phyloP scores from a whole-genome alignment of 2,113 vertebrate genomes.

The Phycodurus eques region DNA sequence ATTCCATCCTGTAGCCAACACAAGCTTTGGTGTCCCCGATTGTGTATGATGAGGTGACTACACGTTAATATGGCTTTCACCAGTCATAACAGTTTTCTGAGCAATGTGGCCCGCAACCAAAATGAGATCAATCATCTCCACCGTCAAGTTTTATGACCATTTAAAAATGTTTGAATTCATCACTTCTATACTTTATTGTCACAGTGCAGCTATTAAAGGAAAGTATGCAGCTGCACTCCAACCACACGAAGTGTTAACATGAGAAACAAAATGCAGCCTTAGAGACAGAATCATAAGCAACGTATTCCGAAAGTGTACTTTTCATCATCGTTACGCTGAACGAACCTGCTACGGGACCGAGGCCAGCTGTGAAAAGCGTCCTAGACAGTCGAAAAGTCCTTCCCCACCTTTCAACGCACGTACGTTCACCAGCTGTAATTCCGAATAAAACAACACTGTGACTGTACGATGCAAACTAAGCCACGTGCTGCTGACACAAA shows the following conservation, averaged over 20 bases:
- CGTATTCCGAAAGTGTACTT: background rate
- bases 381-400: background rate
- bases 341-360: constrained; percentile 14
- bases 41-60: too few relatives aligned
- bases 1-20: background rate
- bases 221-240: too few relatives aligned
- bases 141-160: too few relatives aligned
- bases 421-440: background rate
- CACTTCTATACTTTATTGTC: too few relatives aligned
- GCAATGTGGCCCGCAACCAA: too few relatives aligned
- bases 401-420: background rate
- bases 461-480: background rate
- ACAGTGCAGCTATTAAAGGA: too few relatives aligned
- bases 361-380: background rate
- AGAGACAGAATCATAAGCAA: background rate
- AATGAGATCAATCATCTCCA: too few relatives aligned
- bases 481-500: background rate
- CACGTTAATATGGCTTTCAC: too few relatives aligned
- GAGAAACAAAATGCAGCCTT: background rate
- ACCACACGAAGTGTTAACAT: too few relatives aligned
- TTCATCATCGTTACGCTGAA: constrained; percentile 1
- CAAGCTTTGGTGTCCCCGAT: too few relatives aligned
- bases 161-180: too few relatives aligned
- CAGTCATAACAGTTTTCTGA: too few relatives aligned
- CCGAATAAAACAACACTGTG: background rate